Conservation (phyloP, 2,888 invertebrate species). For the Tiliacea citrago region DNA sequence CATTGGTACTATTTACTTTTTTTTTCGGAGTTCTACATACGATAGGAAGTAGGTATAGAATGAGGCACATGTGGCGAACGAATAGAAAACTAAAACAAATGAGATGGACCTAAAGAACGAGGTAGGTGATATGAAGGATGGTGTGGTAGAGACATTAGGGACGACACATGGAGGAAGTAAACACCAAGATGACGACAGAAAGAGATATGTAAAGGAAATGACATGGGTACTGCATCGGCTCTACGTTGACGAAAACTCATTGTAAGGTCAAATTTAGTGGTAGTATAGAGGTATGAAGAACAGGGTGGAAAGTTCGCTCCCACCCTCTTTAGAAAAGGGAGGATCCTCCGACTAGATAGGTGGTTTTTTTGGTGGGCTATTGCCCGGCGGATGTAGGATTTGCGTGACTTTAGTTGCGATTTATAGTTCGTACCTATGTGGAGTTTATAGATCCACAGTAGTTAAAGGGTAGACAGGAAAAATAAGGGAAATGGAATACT, state of each 20-base stretch:
- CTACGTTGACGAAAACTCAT: neutral
- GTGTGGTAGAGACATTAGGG: neutral
- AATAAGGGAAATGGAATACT: neutral
- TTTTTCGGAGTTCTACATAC: neutral
- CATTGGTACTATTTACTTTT: slow-evolving; percentile 8
- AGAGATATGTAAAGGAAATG: neutral
- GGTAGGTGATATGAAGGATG: neutral
- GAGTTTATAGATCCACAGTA: no score
- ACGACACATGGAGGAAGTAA: neutral
- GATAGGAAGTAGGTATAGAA: neutral
- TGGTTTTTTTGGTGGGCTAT: no score
- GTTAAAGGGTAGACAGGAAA: neutral
- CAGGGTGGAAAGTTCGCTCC: neutral
- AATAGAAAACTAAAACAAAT: neutral
- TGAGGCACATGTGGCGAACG: neutral
- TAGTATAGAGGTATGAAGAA: neutral
- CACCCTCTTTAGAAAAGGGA: neutral
- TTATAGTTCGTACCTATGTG: no score
- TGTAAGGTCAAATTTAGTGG: neutral
- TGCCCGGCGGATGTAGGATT: no score
- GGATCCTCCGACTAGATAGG: neutral
- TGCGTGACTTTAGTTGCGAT: no score
- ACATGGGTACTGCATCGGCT: neutral
- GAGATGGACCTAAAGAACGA: neutral
- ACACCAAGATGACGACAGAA: neutral